A percentile compares a stretch with the other conserved stretches of the same genome.
Conservation (phyloP, 1,140 invertebrate species). For the Formica selysi region DNA sequence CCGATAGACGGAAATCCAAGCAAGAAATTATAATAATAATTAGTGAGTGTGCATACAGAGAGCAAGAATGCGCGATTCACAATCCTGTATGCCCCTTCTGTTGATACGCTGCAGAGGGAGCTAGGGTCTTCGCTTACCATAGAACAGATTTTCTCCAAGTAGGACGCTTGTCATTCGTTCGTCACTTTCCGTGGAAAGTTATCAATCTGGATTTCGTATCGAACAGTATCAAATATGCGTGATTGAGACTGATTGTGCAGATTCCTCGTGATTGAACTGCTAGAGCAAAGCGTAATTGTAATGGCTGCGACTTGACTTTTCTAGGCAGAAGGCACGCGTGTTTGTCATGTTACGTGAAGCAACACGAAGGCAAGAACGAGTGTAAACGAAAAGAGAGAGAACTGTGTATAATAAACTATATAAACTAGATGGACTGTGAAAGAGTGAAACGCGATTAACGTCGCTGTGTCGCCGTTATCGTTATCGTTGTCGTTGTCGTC, state of each 20-base stretch:
- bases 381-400: not conserved
- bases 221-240: not conserved
- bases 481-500: not conserved
- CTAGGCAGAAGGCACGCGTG: slow-evolving; percentile 39
- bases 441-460: slow-evolving; percentile 4
- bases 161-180: not conserved
- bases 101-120: not conserved
- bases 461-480: too few relatives aligned
- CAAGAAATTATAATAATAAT: too few relatives aligned
- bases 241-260: too few relatives aligned
- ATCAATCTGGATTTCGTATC: not conserved
- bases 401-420: too few relatives aligned
- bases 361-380: slow-evolving; percentile 17
- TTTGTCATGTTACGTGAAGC: slow-evolving; percentile 54
- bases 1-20: too few relatives aligned
- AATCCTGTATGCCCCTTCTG: too few relatives aligned
- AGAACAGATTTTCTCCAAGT: not conserved
- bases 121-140: not conserved
- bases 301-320: slow-evolving; percentile 70
- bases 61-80: too few relatives aligned
- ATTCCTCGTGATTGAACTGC: not conserved
- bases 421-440: too few relatives aligned
- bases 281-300: slow-evolving; percentile 42
- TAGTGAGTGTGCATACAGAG: too few relatives aligned
- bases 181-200: not conserved